Evolutionary conservation across 1,140 invertebrate genomes (phyloP).

Genomic region (Drosophila ironensis): DNA sequence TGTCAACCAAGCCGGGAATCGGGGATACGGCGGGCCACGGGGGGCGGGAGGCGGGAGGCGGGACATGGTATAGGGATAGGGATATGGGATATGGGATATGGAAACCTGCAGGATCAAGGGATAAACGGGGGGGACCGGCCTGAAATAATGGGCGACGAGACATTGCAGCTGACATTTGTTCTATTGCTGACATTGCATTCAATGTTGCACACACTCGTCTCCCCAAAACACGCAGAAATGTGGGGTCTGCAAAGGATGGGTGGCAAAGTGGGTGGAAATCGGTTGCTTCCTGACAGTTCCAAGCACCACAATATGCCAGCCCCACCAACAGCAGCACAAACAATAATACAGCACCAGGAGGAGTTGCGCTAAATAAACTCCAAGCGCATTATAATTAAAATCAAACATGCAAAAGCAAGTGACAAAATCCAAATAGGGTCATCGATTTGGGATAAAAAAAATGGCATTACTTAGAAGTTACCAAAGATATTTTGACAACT

Average conservation of each 20-base stretch:
- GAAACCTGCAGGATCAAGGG: background rate
- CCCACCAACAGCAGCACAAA: background rate
- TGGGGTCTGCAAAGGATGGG: background rate
- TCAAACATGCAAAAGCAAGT: slow-evolving; percentile 13
- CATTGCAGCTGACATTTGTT: slow-evolving; percentile 64
- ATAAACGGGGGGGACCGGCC: slow-evolving; percentile 1
- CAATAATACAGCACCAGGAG: background rate
- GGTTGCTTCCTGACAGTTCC: slow-evolving; percentile 9
- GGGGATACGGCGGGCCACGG: background rate
- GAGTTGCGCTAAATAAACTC: slow-evolving; percentile 25
- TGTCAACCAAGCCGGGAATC: slow-evolving; percentile 3
- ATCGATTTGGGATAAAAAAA: background rate
- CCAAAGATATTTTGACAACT: no score
- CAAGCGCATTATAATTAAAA: slow-evolving; percentile 37
- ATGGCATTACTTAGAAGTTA: no score
- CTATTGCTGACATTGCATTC: slow-evolving; percentile 58
- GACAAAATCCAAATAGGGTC: no score
- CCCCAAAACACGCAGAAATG: slow-evolving; percentile 4
- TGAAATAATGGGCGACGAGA: slow-evolving; percentile 59
- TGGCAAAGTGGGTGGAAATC: background rate
- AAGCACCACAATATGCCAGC: slow-evolving; percentile 16
- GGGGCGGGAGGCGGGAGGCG: background rate
- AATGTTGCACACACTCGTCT: slow-evolving; percentile 36
- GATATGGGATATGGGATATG: background rate
- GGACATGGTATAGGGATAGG: background rate